Evolutionary conservation across 2,888 invertebrate genomes (phyloP).

Genomic region (Gerris lacustris): DNA sequence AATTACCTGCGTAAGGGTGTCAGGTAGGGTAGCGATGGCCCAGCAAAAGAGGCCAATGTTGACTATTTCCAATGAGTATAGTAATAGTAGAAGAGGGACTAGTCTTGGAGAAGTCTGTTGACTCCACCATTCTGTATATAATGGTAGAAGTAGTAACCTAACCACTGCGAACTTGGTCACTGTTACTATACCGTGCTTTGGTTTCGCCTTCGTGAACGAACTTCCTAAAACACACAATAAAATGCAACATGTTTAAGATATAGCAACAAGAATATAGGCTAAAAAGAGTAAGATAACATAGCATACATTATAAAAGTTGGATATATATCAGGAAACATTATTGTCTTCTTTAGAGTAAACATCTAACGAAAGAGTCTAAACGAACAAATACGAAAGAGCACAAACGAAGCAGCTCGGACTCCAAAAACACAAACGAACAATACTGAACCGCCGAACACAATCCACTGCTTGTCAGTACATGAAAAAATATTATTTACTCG

Average conservation of each 20-base stretch:
- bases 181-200: constrained; percentile 77
- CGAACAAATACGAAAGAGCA: no score
- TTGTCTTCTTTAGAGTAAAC: no score
- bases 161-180: constrained; percentile 72
- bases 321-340: no score
- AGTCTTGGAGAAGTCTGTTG: constrained; percentile 71
- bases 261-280: no score
- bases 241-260: neutral
- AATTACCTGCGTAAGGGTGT: constrained; percentile 23
- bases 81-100: constrained; percentile 57
- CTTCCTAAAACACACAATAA: constrained; percentile 52
- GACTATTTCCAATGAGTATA: constrained; percentile 63
- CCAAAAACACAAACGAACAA: no score
- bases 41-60: constrained; percentile 47
- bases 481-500: no score
- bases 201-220: constrained; percentile 89
- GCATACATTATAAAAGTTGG: no score
- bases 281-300: no score
- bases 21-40: constrained; percentile 27
- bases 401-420: no score
- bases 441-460: no score
- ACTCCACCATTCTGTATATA: constrained; percentile 79
- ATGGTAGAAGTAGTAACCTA: constrained; percentile 69
- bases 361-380: no score
- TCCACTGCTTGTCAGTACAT: no score